These are phyloP conservation scores for Fopius arisanus DNA, from an alignment of 1,140 invertebrate species.

Conservation along the genomic window DNA sequence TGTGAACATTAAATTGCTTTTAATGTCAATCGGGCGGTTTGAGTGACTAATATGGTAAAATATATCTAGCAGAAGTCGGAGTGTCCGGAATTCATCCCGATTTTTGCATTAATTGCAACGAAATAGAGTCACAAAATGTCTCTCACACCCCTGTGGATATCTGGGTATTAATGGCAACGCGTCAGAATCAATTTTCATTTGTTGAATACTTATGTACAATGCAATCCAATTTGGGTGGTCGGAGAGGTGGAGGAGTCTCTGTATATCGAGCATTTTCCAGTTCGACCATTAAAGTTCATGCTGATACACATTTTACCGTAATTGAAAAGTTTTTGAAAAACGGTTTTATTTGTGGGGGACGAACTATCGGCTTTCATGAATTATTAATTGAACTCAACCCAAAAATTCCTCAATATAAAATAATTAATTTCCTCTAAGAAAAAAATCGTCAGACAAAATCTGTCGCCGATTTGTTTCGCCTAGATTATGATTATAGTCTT, in stretches of 20 bases:
- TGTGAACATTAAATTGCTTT: slow-evolving; percentile 59
- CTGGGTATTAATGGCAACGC: slow-evolving; percentile 59
- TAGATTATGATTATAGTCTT: no score
- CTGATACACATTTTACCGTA: slow-evolving; percentile 55
- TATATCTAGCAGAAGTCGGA: slow-evolving; percentile 9
- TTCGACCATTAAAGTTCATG: slow-evolving; percentile 41
- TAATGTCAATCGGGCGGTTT: slow-evolving; percentile 52
- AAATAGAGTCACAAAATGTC: slow-evolving; percentile 47
- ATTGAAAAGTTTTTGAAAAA: slow-evolving; percentile 55
- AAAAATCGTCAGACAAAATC: no score
- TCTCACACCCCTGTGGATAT: slow-evolving; percentile 22
- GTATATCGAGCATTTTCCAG: background rate
- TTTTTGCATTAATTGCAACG: slow-evolving; percentile 56
- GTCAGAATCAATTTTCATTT: slow-evolving; percentile 65
- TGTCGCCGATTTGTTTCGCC: no score
- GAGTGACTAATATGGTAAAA: slow-evolving; percentile 57
- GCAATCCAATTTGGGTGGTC: slow-evolving; percentile 58
- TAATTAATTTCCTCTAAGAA: no score
- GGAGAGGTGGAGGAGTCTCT: background rate
- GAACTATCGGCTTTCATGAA: slow-evolving; percentile 9
- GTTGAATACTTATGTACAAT: slow-evolving; percentile 62
- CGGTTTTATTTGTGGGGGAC: slow-evolving; percentile 22
- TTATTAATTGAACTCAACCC: background rate
- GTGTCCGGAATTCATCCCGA: slow-evolving; percentile 33
- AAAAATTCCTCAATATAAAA: no score